These are phyloP conservation scores for Boulengerochromis microlepis DNA, from an alignment of 2,113 vertebrate genomes.

Conservation along the genomic window DNA sequence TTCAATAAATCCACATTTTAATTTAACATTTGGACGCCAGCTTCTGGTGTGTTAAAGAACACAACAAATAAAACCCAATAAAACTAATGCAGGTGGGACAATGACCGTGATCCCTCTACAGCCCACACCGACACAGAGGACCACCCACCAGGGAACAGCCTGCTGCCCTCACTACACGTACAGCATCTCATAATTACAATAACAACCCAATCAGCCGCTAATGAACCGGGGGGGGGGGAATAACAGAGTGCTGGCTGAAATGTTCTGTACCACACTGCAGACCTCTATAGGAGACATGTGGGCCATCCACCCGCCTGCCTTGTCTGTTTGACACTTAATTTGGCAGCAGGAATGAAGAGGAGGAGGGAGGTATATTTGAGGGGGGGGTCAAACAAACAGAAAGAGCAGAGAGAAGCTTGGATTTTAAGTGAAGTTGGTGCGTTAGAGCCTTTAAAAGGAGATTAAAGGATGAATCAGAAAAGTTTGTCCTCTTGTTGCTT, in stretches of 20 bases:
- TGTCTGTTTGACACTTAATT: constrained; percentile 62
- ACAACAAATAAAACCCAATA: not conserved
- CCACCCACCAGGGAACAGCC: constrained; percentile 53
- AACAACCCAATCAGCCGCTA: constrained; percentile 58
- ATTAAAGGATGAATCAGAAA: not conserved
- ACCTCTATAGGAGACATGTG: constrained; percentile 47
- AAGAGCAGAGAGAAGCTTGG: not conserved
- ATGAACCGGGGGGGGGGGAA: constrained; percentile 22
- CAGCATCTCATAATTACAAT: constrained; percentile 58
- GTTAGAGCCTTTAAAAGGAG: not conserved
- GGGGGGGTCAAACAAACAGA: constrained; percentile 19
- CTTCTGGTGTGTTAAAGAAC: not conserved
- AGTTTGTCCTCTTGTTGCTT: not conserved
- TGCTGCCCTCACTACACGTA: constrained; percentile 33
- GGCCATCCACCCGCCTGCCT: constrained; percentile 39
- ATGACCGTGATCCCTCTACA: constrained; percentile 17
- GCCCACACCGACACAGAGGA: constrained; percentile 27
- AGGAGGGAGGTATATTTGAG: not conserved
- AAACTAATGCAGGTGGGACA: constrained; percentile 5
- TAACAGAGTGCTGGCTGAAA: constrained; percentile 22
- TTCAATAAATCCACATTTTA: not conserved
- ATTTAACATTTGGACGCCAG: not conserved
- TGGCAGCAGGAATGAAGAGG: constrained; percentile 52
- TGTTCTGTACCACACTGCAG: constrained; percentile 39
- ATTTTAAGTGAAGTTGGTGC: not conserved